phyloP scores from a whole-genome alignment of 2,113 vertebrate species.

The Pangasianodon gigas region DNA sequence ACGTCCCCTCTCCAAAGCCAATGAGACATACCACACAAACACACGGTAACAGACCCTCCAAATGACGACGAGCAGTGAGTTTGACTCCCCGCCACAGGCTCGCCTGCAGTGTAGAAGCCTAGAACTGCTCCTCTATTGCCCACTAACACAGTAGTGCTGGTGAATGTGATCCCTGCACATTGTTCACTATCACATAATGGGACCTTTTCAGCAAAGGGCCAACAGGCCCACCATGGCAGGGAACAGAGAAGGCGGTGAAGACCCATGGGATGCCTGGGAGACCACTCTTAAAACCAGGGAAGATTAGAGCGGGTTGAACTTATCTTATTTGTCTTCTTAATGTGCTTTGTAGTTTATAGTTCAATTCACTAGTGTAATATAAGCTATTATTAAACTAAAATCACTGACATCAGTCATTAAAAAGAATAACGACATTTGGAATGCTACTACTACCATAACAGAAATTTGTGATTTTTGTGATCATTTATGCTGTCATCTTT shows the following conservation, averaged over 20 bases:
- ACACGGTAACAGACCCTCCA: slow-evolving; percentile 72
- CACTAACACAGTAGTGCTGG: slow-evolving; percentile 69
- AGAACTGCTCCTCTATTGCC: slow-evolving; percentile 58
- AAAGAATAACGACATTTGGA: background rate
- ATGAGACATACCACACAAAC: slow-evolving; percentile 73
- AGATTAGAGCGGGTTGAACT: slow-evolving; percentile 55
- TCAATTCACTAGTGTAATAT: slow-evolving; percentile 12
- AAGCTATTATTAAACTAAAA: background rate
- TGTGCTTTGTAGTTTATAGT: slow-evolving; percentile 22
- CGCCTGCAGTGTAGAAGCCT: slow-evolving; percentile 61
- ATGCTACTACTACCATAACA: background rate
- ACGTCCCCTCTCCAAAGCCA: slow-evolving; percentile 62
- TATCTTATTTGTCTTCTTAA: slow-evolving; percentile 38
- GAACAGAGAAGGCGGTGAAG: slow-evolving; percentile 42
- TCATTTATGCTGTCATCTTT: background rate
- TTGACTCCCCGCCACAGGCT: slow-evolving; percentile 54
- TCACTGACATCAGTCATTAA: background rate
- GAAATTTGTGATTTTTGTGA: background rate
- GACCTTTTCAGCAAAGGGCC: slow-evolving; percentile 71
- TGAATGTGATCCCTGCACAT: slow-evolving; percentile 78
- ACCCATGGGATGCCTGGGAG: slow-evolving; percentile 75
- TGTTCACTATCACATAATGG: slow-evolving; percentile 76
- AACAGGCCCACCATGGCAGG: slow-evolving; percentile 54
- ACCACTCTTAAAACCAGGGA: slow-evolving; percentile 74
- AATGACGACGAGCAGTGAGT: slow-evolving; percentile 59